Percentiles rank a stretch among this genome's conserved stretches.
These are phyloP conservation scores for Archegozetes longisetosus DNA, from an alignment of 1,140 invertebrate genomes.

Conservation along the genomic window DNA sequence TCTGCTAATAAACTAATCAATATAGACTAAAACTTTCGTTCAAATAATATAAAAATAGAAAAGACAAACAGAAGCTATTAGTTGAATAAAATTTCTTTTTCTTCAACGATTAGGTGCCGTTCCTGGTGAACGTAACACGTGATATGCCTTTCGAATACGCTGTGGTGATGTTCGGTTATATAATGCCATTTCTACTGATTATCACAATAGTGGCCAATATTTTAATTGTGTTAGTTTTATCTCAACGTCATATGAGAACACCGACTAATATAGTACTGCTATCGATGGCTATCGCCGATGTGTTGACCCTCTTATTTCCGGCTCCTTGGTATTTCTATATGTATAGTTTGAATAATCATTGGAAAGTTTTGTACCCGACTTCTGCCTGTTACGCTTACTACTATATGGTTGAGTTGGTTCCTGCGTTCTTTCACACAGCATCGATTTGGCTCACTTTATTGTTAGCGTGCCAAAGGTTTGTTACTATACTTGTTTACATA, in stretches of 20 bases:
- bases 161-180: slow-evolving; percentile 47
- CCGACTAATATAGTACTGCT: slow-evolving; percentile 50
- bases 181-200: slow-evolving; percentile 63
- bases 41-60: neutral
- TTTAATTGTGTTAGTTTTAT: slow-evolving; percentile 25
- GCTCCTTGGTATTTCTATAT: slow-evolving; percentile 74
- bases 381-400: slow-evolving; percentile 57
- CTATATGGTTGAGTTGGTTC: slow-evolving; percentile 48
- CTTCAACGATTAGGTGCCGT: neutral
- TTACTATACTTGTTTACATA: slow-evolving; percentile 48
- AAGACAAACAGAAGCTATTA: neutral
- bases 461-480: slow-evolving; percentile 66
- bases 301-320: slow-evolving; percentile 74
- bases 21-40: neutral
- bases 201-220: slow-evolving; percentile 40
- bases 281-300: slow-evolving; percentile 79
- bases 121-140: slow-evolving; percentile 6
- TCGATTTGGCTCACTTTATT: slow-evolving; percentile 78
- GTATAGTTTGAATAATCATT: slow-evolving; percentile 72
- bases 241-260: slow-evolving; percentile 43
- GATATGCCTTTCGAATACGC: neutral
- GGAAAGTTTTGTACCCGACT: slow-evolving; percentile 51
- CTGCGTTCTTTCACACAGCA: slow-evolving; percentile 75
- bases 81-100: neutral
- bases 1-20: neutral